Base-by-base conservation (phyloP, 1,140 invertebrate species). In the honey bee (Apis mellifera) region DNA sequence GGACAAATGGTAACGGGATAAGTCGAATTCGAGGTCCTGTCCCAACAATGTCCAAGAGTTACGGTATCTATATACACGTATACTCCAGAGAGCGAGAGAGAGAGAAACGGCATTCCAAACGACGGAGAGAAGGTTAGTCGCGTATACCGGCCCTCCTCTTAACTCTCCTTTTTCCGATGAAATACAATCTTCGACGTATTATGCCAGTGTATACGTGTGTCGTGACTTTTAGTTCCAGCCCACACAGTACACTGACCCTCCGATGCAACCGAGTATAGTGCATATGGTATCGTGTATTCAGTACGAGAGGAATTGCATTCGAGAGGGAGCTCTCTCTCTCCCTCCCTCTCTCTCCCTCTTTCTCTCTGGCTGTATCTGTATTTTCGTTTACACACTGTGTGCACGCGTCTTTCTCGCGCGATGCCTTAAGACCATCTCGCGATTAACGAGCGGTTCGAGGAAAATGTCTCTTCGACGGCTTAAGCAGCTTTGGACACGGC, bases 241-340 rank as follows among this genome's bases (percentile, higher is more conserved):
- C 84, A 84, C 82, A 87, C 85, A 78, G 85, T 88, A 76, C 86
- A 88, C 64, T 88, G 85, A 88, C 85, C 86, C 78, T 77, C 77
- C 77, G 86, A 83, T 84, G 84, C 81, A 86, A 77, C 82, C 82
- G 78, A 81, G 82, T 77, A 86, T 60, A 86, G 68, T 73, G 85
- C 72, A 73, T 62, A 84, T 80, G 78, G 60, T 62, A 84, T 82
- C 75, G 82, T 78, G 78, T 87, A 87, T 84, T 88, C 82, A 78
- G 82, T 82, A 78, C 75, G 60, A 64, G 77, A 62, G 71, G 55
- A 74, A 86, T 84, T 80, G 76, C 84, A 65, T 73, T 84, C 52
- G 54, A 84, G 54, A 48, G 59, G 66, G 15, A 19, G 50, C 9
- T 62, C 60, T 21, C n/a, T 66, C 32, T 26, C 32, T 17, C 9